Percentiles rank a stretch among this genome's conserved stretches.
Evolutionary conservation across 2,888 invertebrate species (phyloP).

Genomic region (Epinotia ramella): DNA sequence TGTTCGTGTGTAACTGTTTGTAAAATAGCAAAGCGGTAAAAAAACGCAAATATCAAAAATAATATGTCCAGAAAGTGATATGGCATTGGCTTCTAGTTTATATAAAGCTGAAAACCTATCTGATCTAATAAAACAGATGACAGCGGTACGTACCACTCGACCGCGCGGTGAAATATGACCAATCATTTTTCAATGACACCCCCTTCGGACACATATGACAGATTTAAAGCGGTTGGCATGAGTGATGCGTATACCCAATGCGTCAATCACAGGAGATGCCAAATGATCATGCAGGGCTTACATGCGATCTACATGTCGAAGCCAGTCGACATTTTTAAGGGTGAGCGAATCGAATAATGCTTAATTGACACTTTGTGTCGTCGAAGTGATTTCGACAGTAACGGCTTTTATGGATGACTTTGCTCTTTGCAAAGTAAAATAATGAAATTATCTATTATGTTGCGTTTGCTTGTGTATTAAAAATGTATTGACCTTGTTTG

Average conservation of each 20-base stretch:
- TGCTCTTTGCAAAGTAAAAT: slow-evolving; percentile 1
- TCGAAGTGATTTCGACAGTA: slow-evolving; percentile 22
- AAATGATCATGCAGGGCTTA: slow-evolving; percentile 62
- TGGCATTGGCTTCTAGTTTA: background rate
- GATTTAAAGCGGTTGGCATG: slow-evolving; percentile 66
- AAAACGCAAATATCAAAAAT: background rate
- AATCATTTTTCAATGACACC: slow-evolving; percentile 74
- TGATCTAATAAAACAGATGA: slow-evolving; percentile 22
- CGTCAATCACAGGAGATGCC: slow-evolving; percentile 70
- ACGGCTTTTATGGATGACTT: slow-evolving; percentile 25
- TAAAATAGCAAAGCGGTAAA: background rate
- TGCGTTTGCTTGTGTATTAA: background rate
- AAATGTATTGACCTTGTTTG: background rate
- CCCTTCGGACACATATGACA: slow-evolving; percentile 65
- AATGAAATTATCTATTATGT: background rate
- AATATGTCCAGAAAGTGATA: background rate
- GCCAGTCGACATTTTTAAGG: slow-evolving; percentile 41
- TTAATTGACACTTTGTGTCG: slow-evolving; percentile 36
- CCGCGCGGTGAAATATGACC: slow-evolving; percentile 60
- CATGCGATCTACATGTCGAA: slow-evolving; percentile 54
- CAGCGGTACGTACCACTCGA: slow-evolving; percentile 5
- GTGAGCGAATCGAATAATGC: slow-evolving; percentile 37
- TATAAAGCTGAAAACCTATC: background rate
- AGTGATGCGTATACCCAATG: slow-evolving; percentile 65
- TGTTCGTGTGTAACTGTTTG: background rate